Percentiles rank a stretch among this genome's conserved stretches.
These are phyloP conservation scores for Carabus problematicus DNA, from an alignment of 2,888 invertebrate genomes.

Conservation along the genomic window DNA sequence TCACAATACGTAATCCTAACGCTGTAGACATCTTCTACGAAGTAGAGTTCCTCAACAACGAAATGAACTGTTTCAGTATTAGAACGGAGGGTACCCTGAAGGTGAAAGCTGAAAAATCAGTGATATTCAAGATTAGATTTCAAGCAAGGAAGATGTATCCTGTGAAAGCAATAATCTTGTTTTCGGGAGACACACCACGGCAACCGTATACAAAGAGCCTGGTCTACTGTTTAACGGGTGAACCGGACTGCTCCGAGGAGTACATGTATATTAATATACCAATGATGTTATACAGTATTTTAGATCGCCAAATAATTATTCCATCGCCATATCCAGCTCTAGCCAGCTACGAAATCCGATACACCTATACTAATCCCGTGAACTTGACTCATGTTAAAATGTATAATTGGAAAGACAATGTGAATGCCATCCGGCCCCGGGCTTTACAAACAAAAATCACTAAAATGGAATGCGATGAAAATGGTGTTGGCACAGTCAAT, in stretches of 20 bases:
- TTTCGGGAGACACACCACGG: conserved; percentile 52
- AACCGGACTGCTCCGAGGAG: conserved; percentile 47
- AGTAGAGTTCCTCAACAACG: conserved; percentile 51
- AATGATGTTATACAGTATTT: conserved; percentile 45
- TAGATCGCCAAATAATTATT: conserved; percentile 41
- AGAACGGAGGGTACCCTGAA: conserved; percentile 16
- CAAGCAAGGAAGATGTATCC: conserved; percentile 49
- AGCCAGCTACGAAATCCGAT: conserved; percentile 43
- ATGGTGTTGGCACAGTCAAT: conserved; percentile 33
- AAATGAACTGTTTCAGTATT: conserved; percentile 48
- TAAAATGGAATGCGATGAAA: conserved; percentile 31
- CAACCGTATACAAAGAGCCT: conserved; percentile 51
- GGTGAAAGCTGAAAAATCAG: conserved; percentile 43
- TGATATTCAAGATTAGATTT: conserved; percentile 43
- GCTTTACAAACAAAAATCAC: not conserved
- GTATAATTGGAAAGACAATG: not conserved
- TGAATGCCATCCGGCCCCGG: not conserved
- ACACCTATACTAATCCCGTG: not conserved
- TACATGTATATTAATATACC: conserved; percentile 29
- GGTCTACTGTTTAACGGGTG: conserved; percentile 50
- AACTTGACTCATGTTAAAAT: not conserved
- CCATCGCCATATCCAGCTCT: conserved; percentile 46
- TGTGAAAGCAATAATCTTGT: conserved; percentile 47
- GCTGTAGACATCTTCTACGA: conserved; percentile 48
- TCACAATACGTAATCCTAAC: conserved; percentile 57